A percentile compares a stretch with the other conserved stretches of the same genome.
phyloP scores from a whole-genome alignment of 2,888 invertebrate species.

The Nephrotoma flavescens region DNA sequence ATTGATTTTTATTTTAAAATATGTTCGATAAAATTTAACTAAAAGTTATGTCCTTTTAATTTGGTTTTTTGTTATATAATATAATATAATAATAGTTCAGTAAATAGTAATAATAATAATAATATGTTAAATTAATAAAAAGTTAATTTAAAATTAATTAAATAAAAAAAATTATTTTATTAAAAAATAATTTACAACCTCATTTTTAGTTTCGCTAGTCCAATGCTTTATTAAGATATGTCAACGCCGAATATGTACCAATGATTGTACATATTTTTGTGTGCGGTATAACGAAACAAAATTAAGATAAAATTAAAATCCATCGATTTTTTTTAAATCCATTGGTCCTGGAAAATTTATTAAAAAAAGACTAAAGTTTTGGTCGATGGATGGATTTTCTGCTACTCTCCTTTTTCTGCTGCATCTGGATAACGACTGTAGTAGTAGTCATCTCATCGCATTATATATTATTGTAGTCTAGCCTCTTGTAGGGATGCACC shows the following conservation, averaged over 20 bases:
- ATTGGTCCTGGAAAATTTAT: neutral
- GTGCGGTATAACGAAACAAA: neutral
- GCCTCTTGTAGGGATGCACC: conserved; percentile 18
- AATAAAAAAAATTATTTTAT: neutral
- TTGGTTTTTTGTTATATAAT: neutral
- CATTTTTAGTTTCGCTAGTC: neutral
- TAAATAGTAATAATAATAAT: neutral
- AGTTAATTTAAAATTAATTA: neutral
- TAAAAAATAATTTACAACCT: neutral
- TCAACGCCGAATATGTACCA: too few species aligned
- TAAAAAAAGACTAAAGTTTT: neutral
- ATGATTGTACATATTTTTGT: neutral
- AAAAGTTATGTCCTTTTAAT: neutral
- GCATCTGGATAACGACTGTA: neutral
- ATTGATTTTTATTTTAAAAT: neutral
- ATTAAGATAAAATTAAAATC: neutral
- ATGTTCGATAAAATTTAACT: neutral
- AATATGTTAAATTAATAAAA: neutral
- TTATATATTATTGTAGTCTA: conserved; percentile 16
- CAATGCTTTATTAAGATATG: neutral
- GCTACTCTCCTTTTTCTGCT: neutral
- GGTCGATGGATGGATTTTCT: neutral
- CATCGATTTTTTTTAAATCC: neutral
- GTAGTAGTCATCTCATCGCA: neutral
- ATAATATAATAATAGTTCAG: neutral